Evolutionary conservation across 2,888 invertebrate genomes (phyloP).

Genomic region (Acleris cristana): DNA sequence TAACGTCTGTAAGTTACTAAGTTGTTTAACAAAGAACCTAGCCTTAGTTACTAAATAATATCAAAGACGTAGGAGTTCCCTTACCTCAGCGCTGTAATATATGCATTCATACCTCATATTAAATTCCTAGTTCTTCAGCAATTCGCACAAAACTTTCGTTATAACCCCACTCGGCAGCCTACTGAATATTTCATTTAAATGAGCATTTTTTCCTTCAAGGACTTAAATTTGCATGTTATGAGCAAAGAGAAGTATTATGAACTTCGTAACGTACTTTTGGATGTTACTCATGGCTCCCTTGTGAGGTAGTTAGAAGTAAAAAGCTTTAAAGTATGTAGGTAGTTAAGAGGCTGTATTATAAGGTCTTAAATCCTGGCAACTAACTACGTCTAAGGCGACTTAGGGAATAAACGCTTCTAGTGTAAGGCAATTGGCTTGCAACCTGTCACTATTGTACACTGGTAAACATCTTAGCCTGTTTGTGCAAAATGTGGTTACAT

Average conservation of each 20-base stretch:
- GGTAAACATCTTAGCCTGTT: no score
- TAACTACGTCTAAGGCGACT: no score
- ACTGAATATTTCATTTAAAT: constrained; percentile 78
- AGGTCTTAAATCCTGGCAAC: no score
- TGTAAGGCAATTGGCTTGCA: no score
- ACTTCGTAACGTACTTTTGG: constrained; percentile 23
- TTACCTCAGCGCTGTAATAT: constrained; percentile 44
- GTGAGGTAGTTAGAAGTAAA: neutral
- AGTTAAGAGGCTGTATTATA: no score
- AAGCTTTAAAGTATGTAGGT: no score
- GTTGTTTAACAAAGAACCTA: no score
- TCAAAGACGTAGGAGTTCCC: neutral
- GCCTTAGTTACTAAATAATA: no score
- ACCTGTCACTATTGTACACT: no score
- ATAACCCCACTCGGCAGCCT: constrained; percentile 60
- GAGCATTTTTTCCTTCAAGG: constrained; percentile 64
- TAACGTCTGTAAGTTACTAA: no score
- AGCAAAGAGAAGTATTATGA: constrained; percentile 48
- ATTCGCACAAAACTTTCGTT: constrained; percentile 63
- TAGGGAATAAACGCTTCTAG: no score
- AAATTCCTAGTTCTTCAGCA: constrained; percentile 36
- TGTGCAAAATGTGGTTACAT: no score
- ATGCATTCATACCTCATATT: constrained; percentile 13
- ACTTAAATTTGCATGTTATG: constrained; percentile 77
- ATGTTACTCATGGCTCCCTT: neutral